These are phyloP conservation scores for Bombus affinis DNA, from an alignment of 1,140 invertebrate genomes.

Conservation along the genomic window DNA sequence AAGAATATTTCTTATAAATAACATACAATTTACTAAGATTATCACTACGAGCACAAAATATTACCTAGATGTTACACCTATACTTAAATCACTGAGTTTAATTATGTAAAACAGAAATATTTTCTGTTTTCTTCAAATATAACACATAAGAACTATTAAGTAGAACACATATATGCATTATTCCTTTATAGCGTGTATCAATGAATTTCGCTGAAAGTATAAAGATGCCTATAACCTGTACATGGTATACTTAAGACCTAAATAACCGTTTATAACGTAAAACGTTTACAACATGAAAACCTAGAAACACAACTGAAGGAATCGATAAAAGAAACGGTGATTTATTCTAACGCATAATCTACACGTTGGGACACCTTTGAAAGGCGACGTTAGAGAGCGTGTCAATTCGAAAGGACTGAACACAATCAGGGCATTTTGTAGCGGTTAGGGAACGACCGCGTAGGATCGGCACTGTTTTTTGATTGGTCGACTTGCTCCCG, in stretches of 20 bases:
- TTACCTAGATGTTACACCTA: neutral
- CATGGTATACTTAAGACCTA: neutral
- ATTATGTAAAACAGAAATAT: neutral
- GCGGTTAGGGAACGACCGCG: neutral
- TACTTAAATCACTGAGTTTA: neutral
- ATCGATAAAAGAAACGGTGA: neutral
- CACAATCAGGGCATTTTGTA: slow-evolving; percentile 25
- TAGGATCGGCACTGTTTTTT: slow-evolving; percentile 12
- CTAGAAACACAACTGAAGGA: neutral
- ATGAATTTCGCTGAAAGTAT: neutral
- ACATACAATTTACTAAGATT: neutral
- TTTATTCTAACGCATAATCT: neutral
- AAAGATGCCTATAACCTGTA: neutral
- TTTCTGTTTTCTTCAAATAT: neutral
- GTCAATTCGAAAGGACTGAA: slow-evolving; percentile 11
- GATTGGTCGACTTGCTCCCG: slow-evolving; percentile 17
- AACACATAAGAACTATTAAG: no score
- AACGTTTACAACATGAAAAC: neutral
- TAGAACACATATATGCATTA: no score
- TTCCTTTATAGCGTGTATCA: neutral
- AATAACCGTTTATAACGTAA: neutral
- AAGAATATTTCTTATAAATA: neutral
- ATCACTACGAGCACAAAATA: neutral
- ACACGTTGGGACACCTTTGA: neutral
- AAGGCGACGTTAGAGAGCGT: slow-evolving; percentile 8